A percentile compares a stretch with the other conserved stretches of the same genome.
Conservation (phyloP, 92 coral and sea anemone species). For the Zoanthus solanderi region DNA sequence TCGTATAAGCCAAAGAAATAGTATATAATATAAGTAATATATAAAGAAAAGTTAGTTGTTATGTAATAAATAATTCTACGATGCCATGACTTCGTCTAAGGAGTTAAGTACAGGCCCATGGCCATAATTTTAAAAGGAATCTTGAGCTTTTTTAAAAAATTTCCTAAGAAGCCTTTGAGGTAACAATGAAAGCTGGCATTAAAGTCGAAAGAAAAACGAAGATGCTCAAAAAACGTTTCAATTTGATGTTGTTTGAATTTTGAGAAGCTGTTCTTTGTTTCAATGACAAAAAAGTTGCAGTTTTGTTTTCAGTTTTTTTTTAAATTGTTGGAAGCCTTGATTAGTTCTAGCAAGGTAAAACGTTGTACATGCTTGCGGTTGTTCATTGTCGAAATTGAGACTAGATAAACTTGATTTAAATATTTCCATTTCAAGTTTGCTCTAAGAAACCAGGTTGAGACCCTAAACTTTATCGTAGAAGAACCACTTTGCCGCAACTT, state of each 20-base stretch:
- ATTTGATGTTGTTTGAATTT: neutral
- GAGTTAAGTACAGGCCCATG: constrained; percentile 91
- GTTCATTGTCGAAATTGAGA: neutral
- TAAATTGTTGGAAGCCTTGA: constrained; percentile 14
- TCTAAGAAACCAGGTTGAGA: too few relatives aligned
- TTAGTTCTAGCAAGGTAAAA: neutral
- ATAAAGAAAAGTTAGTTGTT: constrained; percentile 41
- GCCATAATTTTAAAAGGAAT: constrained; percentile 50
- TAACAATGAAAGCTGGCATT: constrained; percentile 1
- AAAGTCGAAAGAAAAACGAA: neutral
- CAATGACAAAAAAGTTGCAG: neutral
- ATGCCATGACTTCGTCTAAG: constrained; percentile 87
- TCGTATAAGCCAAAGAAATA: constrained; percentile 29
- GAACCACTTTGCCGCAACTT: too few relatives aligned
- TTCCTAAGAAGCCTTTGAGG: neutral
- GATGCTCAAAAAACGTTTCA: neutral
- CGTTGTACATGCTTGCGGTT: neutral
- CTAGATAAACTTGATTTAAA: neutral
- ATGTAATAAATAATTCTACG: constrained; percentile 42
- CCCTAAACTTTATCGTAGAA: too few relatives aligned
- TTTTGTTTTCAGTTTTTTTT: constrained; percentile 15
- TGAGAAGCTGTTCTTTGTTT: neutral
- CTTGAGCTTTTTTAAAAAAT: neutral
- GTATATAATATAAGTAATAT: constrained; percentile 40
- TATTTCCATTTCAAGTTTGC: too few relatives aligned